Evolutionary conservation across 2,797 vertebrate species (phyloP).

Genomic region (Sphaeramia orbicularis): DNA sequence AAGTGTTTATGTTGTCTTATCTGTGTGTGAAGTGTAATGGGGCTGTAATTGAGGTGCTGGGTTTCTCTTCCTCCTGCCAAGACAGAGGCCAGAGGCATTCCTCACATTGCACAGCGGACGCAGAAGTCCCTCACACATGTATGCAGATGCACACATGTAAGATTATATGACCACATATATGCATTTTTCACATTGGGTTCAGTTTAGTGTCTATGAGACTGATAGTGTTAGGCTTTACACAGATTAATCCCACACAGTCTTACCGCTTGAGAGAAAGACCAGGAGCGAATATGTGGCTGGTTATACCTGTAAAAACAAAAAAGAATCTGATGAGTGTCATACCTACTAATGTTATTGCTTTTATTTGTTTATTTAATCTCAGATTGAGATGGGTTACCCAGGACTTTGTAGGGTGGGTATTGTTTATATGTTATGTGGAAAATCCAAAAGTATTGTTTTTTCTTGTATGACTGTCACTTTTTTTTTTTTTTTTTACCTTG

Average conservation of each 20-base stretch:
- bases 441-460: too few species aligned
- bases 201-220: neutral
- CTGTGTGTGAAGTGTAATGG: constrained; percentile 37
- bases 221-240: neutral
- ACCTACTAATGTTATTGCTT: too few species aligned
- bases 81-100: constrained; percentile 48
- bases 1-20: constrained; percentile 27
- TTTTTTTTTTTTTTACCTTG: too few species aligned
- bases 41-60: constrained; percentile 30
- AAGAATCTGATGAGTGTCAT: too few species aligned
- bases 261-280: constrained; percentile 89
- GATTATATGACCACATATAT: constrained; percentile 6
- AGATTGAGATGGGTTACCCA: too few species aligned
- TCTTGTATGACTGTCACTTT: too few species aligned
- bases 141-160: constrained; percentile 11
- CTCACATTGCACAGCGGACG: constrained; percentile 24
- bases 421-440: too few species aligned
- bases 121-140: constrained; percentile 1
- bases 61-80: constrained; percentile 39
- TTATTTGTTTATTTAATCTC: too few species aligned
- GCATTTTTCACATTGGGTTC: neutral
- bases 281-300: constrained; percentile 82
- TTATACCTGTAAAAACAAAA: constrained; percentile 80
- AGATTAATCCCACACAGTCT: constrained; percentile 48
- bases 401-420: too few species aligned